Evolutionary conservation across 2,113 vertebrate species (phyloP).

Genomic region (Etheostoma cragini): DNA sequence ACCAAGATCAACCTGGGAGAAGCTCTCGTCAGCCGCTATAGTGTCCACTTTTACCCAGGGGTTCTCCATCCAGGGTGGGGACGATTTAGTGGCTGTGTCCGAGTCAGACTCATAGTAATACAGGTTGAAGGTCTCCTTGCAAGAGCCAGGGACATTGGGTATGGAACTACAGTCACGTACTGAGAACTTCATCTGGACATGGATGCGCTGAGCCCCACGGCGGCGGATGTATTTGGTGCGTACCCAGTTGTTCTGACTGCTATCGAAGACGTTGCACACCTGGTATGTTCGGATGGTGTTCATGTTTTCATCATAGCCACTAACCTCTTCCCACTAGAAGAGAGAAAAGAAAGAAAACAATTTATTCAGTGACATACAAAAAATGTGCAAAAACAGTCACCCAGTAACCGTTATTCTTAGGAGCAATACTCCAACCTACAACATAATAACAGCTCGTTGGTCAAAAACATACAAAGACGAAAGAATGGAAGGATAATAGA

Average conservation of each 20-base stretch:
- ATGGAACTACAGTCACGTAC: slow-evolving; percentile 98
- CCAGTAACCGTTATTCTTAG: background rate
- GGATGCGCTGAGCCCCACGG: slow-evolving; percentile 92
- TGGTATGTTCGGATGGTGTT: slow-evolving; percentile 98
- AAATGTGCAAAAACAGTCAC: background rate
- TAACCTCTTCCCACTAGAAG: slow-evolving; percentile 96
- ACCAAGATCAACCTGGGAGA: slow-evolving; percentile 95
- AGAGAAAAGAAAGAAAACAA: slow-evolving; percentile 23
- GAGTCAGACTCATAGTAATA: slow-evolving; percentile 93
- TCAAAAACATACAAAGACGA: background rate
- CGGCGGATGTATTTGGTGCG: slow-evolving; percentile 93
- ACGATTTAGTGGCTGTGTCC: slow-evolving; percentile 89
- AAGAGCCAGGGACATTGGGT: slow-evolving; percentile 95
- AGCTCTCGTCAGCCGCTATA: slow-evolving; percentile 95
- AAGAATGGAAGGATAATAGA: background rate
- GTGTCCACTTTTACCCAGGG: slow-evolving; percentile 98
- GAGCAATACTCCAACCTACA: background rate
- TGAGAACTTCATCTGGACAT: slow-evolving; percentile 98
- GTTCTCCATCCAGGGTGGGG: slow-evolving; percentile 96
- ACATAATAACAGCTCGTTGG: background rate
- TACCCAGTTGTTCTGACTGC: slow-evolving; percentile 98
- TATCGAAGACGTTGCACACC: slow-evolving; percentile 96
- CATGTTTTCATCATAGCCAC: slow-evolving; percentile 97
- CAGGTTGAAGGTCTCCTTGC: slow-evolving; percentile 98
- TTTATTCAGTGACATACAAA: background rate